phyloP scores from a whole-genome alignment of 2,113 vertebrate genomes.

The Leptosomus discolor region DNA sequence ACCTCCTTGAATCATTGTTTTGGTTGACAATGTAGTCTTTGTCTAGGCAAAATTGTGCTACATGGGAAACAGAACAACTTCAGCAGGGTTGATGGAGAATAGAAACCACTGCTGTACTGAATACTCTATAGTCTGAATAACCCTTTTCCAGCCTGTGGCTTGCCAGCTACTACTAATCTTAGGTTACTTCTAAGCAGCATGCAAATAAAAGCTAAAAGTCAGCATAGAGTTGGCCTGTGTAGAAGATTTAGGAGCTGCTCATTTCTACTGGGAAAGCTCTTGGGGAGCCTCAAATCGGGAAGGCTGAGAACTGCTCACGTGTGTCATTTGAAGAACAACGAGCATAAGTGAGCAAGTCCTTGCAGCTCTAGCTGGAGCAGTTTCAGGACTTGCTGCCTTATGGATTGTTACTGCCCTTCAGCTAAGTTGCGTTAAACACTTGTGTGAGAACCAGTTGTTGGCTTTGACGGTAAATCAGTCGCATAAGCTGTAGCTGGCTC shows the following conservation, averaged over 20 bases:
- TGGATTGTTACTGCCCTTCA: neutral
- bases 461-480: fast-evolving
- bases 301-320: neutral
- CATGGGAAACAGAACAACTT: neutral
- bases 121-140: neutral
- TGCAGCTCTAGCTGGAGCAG: neutral
- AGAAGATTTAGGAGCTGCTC: neutral
- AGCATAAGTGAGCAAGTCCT: neutral
- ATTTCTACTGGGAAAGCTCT: neutral
- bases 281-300: neutral
- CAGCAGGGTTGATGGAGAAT: neutral
- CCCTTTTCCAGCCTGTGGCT: neutral
- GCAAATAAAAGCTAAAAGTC: neutral
- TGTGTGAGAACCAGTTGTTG: neutral
- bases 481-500: fast-evolving
- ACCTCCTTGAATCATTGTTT: neutral
- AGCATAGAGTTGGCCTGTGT: neutral
- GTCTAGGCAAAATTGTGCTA: neutral
- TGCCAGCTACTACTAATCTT: neutral
- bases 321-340: fast-evolving
- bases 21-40: neutral
- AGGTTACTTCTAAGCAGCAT: neutral
- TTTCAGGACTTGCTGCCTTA: neutral
- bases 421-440: neutral
- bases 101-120: neutral